Evolutionary conservation across 2,113 vertebrate species (phyloP), one percentile per base, ranked within the genome.

Genomic region (Gavia stellata): DNA sequence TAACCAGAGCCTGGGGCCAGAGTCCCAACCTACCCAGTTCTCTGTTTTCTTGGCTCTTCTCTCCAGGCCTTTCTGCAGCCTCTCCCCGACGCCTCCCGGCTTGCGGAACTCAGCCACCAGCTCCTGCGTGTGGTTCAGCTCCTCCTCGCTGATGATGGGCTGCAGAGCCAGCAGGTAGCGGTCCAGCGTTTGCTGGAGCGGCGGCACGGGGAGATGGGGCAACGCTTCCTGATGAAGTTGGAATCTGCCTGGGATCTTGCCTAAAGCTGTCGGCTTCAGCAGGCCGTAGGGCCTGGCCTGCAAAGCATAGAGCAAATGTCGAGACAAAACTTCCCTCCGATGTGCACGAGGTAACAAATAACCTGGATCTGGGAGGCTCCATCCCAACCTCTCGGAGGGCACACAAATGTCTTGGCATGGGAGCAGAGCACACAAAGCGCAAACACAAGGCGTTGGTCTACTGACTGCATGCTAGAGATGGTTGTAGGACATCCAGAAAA

Each of bases 1-100:
- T 24, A 13, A 17, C 9, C 42, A n/a, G 18, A 63, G 52, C 50
- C 49, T 62, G 45, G 45, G 47, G 29, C 18, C 36, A 18, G 36
- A 58, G 52, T 44, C 36, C 25, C 4, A 1, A 97, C 98, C 96
- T 97, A 99, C 99, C 99, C 99, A 99, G 98, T 99, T 99, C 63
- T 99, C 99, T 0, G 91, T 96, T 70, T 98, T 98, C 77, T 20
- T 91, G 29, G 98, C 99, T 91, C 99, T 98, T 74, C 97, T 98
- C 83, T 99, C 99, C 96, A 99, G 97, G 34, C 98, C 97, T 58
- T 98, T 98, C 98, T 99, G 99, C 55, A 99, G 98, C 52, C 98
- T 98, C 71, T 99, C 99, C 26, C 99, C 99, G 0, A 99, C 98
- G 0, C 99, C 99, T 7, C 99, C 99, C 0, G 98, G 83, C 42